Evolutionary conservation across 2,888 invertebrate species (phyloP), one percentile per base, ranked within the genome.

Genomic region (Synanthedon myopaeformis): DNA sequence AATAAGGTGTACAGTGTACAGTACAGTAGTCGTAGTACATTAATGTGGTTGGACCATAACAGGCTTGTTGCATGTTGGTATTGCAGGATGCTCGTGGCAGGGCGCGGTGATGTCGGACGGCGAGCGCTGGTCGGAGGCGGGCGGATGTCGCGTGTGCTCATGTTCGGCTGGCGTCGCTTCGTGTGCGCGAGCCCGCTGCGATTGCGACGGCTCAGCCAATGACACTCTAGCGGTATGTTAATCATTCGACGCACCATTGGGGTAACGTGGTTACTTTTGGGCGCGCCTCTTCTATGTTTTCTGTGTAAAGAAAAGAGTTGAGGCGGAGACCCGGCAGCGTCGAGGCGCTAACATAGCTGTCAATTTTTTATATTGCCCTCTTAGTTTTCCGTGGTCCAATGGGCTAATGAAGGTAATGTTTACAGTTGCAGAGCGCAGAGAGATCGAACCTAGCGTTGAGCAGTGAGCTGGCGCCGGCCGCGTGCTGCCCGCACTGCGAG

Each of bases 401-500:
- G 42, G 13, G 3, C 55, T 65, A 23, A 23, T 23, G 23, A 23
- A 23, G 23, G 23, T 23, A 23, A 23, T 23, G 35, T 35, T 35
- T 35, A 13, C 71, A 78, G 63, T 79, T 93, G 56, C 84, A 86
- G 17, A 94, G 94, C 73, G 88, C 71, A 3, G 65, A 61, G 53
- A 56, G 70, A 42, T 57, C 65, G 51, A 53, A 89, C 58, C 89
- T 89, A 55, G 87, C 88, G 8, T 70, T 79, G 53, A 93, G 92
- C 72, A 89, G 91, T 71, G 91, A 60, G 65, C 56, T 82, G 76
- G 77, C 89, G 75, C 87, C 89, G 54, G 88, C 90, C 63, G 81
- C 89, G 58, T 96, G 95, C 79, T 96, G 95, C 76, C 94, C 94
- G 51, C 93, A 94, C 76, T 96, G 95, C 82, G 92, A 94, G 76